phyloP scores from a whole-genome alignment of 2,113 vertebrate genomes.

The Phoxinus phoxinus region DNA sequence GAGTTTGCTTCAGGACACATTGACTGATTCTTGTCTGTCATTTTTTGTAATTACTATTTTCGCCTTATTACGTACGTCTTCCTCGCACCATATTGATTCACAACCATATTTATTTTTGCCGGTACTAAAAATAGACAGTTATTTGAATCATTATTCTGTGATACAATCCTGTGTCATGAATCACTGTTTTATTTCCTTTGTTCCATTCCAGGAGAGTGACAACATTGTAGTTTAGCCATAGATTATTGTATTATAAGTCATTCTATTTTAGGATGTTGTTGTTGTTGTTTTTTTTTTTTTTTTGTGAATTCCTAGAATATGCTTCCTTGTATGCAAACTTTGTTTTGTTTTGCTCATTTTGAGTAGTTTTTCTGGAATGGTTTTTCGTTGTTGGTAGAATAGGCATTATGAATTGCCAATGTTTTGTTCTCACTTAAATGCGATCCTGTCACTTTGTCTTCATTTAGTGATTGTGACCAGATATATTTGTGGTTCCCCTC shows the following conservation, averaged over 20 bases:
- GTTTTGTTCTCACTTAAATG: too few species aligned
- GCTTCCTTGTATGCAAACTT: neutral
- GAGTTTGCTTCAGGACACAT: neutral
- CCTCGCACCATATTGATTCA: neutral
- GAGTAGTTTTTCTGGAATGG: neutral
- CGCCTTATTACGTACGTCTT: neutral
- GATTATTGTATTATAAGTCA: neutral
- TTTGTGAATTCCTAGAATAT: neutral
- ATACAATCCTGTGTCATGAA: neutral
- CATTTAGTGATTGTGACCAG: neutral
- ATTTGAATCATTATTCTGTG: neutral
- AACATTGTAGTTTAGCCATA: neutral
- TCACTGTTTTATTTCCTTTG: neutral
- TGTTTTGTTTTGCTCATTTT: neutral
- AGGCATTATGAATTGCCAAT: too few species aligned
- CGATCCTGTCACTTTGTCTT: too few species aligned
- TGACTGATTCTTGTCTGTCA: neutral
- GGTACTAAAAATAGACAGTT: neutral
- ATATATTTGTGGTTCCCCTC: neutral
- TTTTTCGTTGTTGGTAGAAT: too few species aligned
- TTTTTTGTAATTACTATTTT: neutral
- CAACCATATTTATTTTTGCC: neutral
- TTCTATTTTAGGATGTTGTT: neutral
- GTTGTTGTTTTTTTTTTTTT: accelerated
- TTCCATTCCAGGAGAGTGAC: neutral